Evolutionary conservation across 1,140 invertebrate genomes (phyloP).

Genomic region (Euschistus heros): DNA sequence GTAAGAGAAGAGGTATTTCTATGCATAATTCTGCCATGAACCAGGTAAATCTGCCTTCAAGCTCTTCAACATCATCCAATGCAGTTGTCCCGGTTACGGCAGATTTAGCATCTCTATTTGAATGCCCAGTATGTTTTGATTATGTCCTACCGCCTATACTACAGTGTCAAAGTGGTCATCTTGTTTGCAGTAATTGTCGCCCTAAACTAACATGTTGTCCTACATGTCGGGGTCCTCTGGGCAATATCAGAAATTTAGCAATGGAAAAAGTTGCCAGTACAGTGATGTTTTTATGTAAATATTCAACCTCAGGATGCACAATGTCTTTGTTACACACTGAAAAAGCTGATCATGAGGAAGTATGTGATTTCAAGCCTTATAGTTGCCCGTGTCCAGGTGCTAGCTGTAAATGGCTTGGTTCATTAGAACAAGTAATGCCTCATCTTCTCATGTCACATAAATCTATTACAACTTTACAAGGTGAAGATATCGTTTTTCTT

Average conservation of each 20-base stretch:
- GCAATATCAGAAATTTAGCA: conserved; percentile 92
- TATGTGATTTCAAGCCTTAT: conserved; percentile 94
- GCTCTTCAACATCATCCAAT: conserved; percentile 4
- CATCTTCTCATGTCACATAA: conserved; percentile 97
- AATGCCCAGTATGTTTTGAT: conserved; percentile 99
- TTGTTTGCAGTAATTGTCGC: conserved; percentile 88
- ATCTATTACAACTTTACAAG: conserved; percentile 94
- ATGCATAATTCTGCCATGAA: too few species aligned
- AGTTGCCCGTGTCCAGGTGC: conserved; percentile 97
- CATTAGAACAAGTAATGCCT: conserved; percentile 93
- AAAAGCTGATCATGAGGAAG: conserved; percentile 96
- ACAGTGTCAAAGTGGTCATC: conserved; percentile 78
- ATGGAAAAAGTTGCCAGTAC: conserved; percentile 99
- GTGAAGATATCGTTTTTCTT: conserved; percentile 91
- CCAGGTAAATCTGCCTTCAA: conserved; percentile 1
- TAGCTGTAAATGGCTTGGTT: conserved; percentile 97
- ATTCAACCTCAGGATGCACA: conserved; percentile 89
- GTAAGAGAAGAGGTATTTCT: too few species aligned
- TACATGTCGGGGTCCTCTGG: conserved; percentile 89
- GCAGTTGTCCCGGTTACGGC: conserved; percentile 38
- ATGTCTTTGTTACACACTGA: conserved; percentile 89
- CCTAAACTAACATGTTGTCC: conserved; percentile 95
- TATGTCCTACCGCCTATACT: conserved; percentile 95
- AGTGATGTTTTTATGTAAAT: conserved; percentile 98
- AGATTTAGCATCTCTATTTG: conserved; percentile 90